Percentiles rank a stretch among this genome's conserved stretches.
phyloP scores from a whole-genome alignment of 2,797 vertebrate genomes.

The Hozukius guyotensis region DNA sequence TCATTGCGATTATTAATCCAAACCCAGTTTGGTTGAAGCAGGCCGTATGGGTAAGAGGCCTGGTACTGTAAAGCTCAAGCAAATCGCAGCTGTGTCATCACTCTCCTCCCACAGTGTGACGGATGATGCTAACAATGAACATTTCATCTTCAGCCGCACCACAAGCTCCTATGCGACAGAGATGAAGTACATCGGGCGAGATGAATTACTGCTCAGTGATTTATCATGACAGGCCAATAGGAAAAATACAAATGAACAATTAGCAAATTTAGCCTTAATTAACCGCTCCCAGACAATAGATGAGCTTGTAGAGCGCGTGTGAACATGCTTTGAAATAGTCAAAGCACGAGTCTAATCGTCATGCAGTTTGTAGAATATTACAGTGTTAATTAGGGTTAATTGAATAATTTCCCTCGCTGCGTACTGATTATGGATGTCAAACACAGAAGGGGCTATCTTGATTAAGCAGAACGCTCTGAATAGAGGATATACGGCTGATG shows the following conservation, averaged over 20 bases:
- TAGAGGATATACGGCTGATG: constrained; percentile 18
- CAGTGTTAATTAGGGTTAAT: constrained; percentile 81
- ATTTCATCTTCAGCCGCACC: constrained; percentile 76
- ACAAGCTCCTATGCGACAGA: constrained; percentile 72
- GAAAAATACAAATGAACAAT: constrained; percentile 84
- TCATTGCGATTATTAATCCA: constrained; percentile 15
- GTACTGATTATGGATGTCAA: constrained; percentile 74
- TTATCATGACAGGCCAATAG: constrained; percentile 77
- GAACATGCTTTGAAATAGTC: constrained; percentile 69
- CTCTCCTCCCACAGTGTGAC: constrained; percentile 78
- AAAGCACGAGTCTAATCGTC: constrained; percentile 68
- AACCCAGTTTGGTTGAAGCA: neutral
- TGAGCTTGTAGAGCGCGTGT: constrained; percentile 66
- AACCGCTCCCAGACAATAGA: constrained; percentile 71
- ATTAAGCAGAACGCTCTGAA: constrained; percentile 54
- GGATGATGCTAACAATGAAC: constrained; percentile 77
- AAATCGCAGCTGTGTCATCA: constrained; percentile 70
- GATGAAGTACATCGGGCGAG: constrained; percentile 67
- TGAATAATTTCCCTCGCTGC: constrained; percentile 71
- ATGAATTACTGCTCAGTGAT: constrained; percentile 75
- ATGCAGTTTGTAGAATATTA: constrained; percentile 72
- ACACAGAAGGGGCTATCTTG: constrained; percentile 53
- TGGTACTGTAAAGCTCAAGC: constrained; percentile 45
- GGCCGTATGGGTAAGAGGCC: neutral
- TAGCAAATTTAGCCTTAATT: constrained; percentile 80